These are phyloP conservation scores for Panurus biarmicus DNA, from an alignment of 2,113 vertebrate genomes.

Conservation along the genomic window DNA sequence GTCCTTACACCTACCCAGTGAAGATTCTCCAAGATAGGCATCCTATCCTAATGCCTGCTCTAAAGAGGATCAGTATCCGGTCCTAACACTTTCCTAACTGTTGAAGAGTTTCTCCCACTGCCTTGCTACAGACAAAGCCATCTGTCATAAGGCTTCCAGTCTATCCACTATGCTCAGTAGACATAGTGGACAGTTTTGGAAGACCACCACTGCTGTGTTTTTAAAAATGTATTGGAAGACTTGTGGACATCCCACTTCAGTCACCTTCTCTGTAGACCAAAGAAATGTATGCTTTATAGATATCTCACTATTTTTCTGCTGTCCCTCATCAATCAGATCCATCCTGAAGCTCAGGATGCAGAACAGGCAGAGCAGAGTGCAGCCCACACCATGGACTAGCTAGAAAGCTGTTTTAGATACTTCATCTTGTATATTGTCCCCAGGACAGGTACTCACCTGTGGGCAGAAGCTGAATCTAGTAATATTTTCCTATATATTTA, in stretches of 20 bases:
- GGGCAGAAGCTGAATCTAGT: background rate
- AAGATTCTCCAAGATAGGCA: background rate
- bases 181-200: background rate
- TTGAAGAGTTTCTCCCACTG: background rate
- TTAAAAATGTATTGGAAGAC: background rate
- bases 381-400: background rate
- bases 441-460: background rate
- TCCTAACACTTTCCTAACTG: background rate
- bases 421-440: background rate
- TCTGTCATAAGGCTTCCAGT: background rate
- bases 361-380: background rate
- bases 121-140: background rate
- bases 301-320: background rate
- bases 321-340: background rate
- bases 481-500: background rate
- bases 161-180: background rate
- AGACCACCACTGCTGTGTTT: background rate
- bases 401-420: background rate
- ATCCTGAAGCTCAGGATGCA: background rate
- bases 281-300: background rate
- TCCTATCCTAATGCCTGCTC: background rate
- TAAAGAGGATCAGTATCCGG: background rate
- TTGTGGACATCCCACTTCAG: background rate
- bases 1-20: background rate
- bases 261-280: background rate